These are phyloP conservation scores for Parauchenoglanis ngamensis DNA, from an alignment of 2,797 vertebrate species.

Conservation along the genomic window DNA sequence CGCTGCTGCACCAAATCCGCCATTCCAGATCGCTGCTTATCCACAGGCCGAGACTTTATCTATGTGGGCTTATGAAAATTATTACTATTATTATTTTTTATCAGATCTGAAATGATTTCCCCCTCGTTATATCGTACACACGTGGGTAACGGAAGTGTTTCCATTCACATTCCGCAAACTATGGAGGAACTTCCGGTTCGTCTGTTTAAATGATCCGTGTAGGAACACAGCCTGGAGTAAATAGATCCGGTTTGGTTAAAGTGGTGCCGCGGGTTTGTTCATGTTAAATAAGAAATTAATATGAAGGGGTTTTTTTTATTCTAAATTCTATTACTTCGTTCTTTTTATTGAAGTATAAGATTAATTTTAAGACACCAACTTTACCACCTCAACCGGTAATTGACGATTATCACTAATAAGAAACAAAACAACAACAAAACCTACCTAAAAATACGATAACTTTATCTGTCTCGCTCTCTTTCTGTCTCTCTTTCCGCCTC, in stretches of 20 bases:
- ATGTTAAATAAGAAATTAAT: neutral
- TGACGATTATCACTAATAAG: neutral
- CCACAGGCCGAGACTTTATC: neutral
- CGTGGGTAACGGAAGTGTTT: conserved; percentile 64
- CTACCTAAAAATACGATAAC: too few relatives aligned
- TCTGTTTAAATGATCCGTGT: neutral
- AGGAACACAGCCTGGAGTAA: conserved; percentile 14
- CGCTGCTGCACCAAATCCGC: conserved; percentile 90
- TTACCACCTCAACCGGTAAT: neutral
- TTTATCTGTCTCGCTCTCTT: too few relatives aligned
- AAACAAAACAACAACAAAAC: neutral
- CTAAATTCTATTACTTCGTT: neutral
- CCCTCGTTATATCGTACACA: conserved; percentile 55
- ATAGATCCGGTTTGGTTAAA: neutral
- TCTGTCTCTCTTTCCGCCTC: too few relatives aligned
- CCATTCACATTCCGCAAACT: neutral
- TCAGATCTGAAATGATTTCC: neutral
- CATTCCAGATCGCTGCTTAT: conserved; percentile 68
- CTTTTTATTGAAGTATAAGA: neutral
- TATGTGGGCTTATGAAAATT: neutral
- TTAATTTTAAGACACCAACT: neutral
- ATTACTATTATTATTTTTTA: too few relatives aligned
- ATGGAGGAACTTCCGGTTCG: neutral
- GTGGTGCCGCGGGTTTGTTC: neutral
- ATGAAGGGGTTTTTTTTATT: neutral